Evolutionary conservation across 2,888 invertebrate genomes (phyloP), one percentile per base, ranked within the genome.

Genomic region (Corythucha ciliata): DNA sequence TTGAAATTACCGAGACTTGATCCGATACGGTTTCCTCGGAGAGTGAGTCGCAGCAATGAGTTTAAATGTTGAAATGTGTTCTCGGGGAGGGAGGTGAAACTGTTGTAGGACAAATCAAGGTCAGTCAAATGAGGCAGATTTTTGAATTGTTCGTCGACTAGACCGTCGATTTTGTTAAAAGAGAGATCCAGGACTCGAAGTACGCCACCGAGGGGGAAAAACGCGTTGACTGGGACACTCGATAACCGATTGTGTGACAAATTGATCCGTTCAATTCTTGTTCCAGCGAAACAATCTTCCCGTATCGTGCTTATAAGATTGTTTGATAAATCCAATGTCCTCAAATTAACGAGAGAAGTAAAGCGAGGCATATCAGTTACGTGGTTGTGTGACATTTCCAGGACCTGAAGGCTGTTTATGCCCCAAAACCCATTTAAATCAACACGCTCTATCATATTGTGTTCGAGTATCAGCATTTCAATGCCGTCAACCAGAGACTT

Each of bases 1-100:
- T 89, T 83, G 66, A 90, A 87, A 33, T 90, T 75, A 68, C 90
- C 87, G 64, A 86, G 86, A 66, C 86, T 80, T 71, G 86, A 86
- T 56, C 88, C 84, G 61, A 90, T 72, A 32, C 79, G 77, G 70
- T 90, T 90, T 59, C 77, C 78, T 60, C 86, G 83, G 40, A 91
- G 72, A 70, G 90, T 87, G 62, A 91, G 72, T 62, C 79, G 79
- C 59, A 89, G 78, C 55, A 89, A 70, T 59, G 81, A 80, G 40
- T 81, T 81, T 50, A 90, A 74, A 64, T 84, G 83, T 22, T 83
- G 82, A 67, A 91, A 90, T 18, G 88, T 87, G 67, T 88, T 90
- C 69, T 90, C 89, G 3, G 89, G 88, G 58, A 91, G 69, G 58
- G 88, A 85, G 14, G 84, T 85, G 55, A 90, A 73, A 63, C 82